These are phyloP conservation scores for Melanchra persicariae DNA, from an alignment of 2,888 invertebrate genomes.

Conservation along the genomic window DNA sequence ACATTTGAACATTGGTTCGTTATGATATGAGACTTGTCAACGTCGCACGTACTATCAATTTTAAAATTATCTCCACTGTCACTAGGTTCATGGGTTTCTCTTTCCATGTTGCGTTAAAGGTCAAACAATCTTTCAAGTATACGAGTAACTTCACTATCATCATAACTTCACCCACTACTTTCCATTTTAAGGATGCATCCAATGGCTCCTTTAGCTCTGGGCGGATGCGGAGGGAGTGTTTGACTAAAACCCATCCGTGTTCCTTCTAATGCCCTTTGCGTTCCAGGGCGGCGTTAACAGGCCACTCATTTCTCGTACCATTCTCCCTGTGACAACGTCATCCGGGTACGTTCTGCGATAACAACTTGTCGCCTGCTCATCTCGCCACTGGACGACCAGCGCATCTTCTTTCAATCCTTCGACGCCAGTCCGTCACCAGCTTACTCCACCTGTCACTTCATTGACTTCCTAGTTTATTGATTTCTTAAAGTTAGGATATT, in stretches of 20 bases:
- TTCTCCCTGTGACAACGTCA: background rate
- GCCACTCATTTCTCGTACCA: too few relatives aligned
- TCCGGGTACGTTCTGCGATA: background rate
- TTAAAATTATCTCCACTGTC: background rate
- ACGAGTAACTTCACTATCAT: background rate
- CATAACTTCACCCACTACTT: background rate
- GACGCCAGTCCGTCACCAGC: background rate
- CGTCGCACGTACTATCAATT: background rate
- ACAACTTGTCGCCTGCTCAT: background rate
- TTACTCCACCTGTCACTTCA: background rate
- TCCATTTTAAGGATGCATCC: too few relatives aligned
- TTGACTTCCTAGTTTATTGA: background rate
- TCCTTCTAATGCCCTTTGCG: too few relatives aligned
- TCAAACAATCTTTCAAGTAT: background rate
- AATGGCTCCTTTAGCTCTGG: too few relatives aligned
- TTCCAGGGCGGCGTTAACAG: too few relatives aligned
- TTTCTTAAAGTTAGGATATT: background rate
- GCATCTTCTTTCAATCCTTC: background rate
- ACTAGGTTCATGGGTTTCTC: background rate
- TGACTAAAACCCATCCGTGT: too few relatives aligned
- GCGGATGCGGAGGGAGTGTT: too few relatives aligned
- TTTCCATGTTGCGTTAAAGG: background rate
- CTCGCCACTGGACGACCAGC: background rate
- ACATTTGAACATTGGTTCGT: slow-evolving; percentile 21
- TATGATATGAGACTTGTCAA: background rate